Conservation (phyloP, 2,797 vertebrate species). For the Sciurus carolinensis region DNA sequence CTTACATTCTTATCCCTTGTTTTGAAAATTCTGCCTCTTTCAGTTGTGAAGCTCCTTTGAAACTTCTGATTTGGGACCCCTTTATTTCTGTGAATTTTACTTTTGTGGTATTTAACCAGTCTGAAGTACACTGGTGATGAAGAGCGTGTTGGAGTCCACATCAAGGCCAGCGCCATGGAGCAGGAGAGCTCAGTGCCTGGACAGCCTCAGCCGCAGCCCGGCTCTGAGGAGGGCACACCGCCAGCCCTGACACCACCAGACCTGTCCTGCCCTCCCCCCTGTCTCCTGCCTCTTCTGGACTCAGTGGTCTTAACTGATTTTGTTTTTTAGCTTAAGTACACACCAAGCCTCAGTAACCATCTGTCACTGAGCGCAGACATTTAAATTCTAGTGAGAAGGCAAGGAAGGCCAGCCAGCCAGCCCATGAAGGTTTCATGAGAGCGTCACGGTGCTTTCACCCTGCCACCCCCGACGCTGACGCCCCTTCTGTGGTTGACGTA, state of each 20-base stretch:
- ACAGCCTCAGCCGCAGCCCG: too few species aligned
- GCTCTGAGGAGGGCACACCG: background rate
- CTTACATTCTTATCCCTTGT: background rate
- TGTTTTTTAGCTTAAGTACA: background rate
- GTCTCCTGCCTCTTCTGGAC: background rate
- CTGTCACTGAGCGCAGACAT: constrained; percentile 36
- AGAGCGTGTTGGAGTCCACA: background rate
- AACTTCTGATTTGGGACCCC: background rate
- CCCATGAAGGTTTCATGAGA: constrained; percentile 8
- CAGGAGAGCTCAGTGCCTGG: background rate
- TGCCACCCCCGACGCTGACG: background rate
- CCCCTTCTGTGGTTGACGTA: fast-evolving
- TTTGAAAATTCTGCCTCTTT: constrained; percentile 14
- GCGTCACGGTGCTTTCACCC: background rate
- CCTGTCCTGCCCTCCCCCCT: background rate
- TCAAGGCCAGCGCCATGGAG: background rate
- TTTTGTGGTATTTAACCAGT: background rate
- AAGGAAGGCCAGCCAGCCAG: background rate
- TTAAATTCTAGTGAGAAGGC: constrained; percentile 52
- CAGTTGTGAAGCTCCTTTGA: background rate
- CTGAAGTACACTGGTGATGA: background rate
- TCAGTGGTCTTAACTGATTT: background rate
- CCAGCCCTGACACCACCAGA: background rate
- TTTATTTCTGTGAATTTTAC: background rate
- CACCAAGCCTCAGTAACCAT: background rate